Evolutionary conservation across 2,797 vertebrate genomes (phyloP), one percentile per base, ranked within the genome.

Genomic region (Scleropages formosus): DNA sequence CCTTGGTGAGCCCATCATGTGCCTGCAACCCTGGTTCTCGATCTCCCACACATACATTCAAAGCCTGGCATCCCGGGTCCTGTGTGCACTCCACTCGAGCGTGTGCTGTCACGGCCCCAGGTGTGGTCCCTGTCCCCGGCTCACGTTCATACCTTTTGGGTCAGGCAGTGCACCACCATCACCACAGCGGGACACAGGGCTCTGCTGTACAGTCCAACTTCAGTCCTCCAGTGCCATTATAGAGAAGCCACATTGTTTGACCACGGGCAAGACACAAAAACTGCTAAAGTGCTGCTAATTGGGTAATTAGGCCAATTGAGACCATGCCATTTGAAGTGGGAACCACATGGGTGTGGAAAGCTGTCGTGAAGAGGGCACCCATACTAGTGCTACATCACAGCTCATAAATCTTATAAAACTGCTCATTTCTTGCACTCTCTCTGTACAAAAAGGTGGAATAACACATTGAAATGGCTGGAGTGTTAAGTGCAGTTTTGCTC

Each of bases 251-350:
- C 31, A 31, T 75, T 67, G 66, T 62, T 60, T 69, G 66, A 69
- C 65, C 53, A 68, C n/a, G 62, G 27, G 64, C 59, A 53, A 70
- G 53, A 76, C 46, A 20, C 31, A 31, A 60, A 72, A 59, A 60
- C 13, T 53, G 46, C 44, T 53, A 77, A 71, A 63, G 56, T 63
- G 44, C 39, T 56, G 46, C 46, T 68, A 69, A 69, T 69, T 69
- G 56, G 74, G 53, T 62, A 69, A 69, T 69, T 75, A 68, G 31
- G 27, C 53, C 53, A 75, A 68, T 20, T 68, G 74, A 59, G 31
- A 66, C 59, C 49, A 6, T 60, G 26, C 20, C 31, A 46, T 63
- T 72, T 60, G 16, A 60, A 72, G 51, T 56, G 68, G 68, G 68
- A 18, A 58, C 53, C 53, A 71, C 68, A 51, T 70, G 51, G 53